Percentiles rank a stretch among this genome's conserved stretches.
phyloP scores from a whole-genome alignment of 2,113 vertebrate genomes.

The Rallus limicola region DNA sequence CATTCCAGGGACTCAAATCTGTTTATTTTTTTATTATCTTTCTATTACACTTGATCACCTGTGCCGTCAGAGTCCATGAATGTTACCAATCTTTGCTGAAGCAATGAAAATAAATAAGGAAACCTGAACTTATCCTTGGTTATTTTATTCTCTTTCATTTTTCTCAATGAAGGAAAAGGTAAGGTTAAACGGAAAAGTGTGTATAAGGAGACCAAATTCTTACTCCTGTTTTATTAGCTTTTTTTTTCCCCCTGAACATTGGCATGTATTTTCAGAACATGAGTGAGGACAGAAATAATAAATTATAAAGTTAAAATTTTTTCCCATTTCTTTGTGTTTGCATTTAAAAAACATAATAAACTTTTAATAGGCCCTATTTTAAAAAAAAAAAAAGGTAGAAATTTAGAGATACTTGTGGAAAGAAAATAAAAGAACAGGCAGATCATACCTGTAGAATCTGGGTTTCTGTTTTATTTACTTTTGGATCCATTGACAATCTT shows the following conservation, averaged over 20 bases:
- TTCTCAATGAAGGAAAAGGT: background rate
- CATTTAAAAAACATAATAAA: background rate
- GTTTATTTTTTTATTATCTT: background rate
- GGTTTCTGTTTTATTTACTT: background rate
- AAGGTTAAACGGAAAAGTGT: background rate
- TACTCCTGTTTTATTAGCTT: background rate
- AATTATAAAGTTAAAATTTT: background rate
- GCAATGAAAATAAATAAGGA: slow-evolving; percentile 1
- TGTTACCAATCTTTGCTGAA: background rate
- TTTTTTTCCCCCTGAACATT: background rate
- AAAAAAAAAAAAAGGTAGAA: background rate
- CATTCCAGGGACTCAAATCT: background rate
- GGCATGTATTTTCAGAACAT: background rate
- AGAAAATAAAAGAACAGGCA: background rate
- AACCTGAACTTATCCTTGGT: background rate
- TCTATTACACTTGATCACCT: background rate
- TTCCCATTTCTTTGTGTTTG: background rate
- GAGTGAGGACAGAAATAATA: background rate
- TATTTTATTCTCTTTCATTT: background rate
- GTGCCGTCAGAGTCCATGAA: background rate
- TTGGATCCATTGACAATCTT: background rate
- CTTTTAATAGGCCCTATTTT: background rate
- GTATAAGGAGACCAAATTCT: background rate
- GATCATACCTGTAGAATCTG: background rate
- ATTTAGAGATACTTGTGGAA: background rate